Evolutionary conservation across 2,888 invertebrate species (phyloP).

Genomic region (Phaonia tiefii): DNA sequence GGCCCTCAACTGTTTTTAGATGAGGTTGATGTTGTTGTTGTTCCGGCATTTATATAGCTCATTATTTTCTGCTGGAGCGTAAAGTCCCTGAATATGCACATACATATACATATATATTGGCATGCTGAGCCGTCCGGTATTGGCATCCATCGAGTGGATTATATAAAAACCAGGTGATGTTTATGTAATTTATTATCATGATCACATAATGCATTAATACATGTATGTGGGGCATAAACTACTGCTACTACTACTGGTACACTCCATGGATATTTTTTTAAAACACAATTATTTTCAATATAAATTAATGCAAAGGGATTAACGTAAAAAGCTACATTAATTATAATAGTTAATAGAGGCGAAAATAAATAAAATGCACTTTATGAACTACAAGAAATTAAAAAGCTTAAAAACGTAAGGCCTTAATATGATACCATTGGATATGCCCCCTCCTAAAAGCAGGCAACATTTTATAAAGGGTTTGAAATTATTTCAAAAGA

Average conservation of each 20-base stretch:
- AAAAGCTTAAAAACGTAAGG: slow-evolving; percentile 36
- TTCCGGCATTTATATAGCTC: slow-evolving; percentile 37
- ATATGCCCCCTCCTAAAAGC: too few species aligned
- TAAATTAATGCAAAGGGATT: slow-evolving; percentile 66
- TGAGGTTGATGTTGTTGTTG: slow-evolving; percentile 32
- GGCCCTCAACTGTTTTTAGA: slow-evolving; percentile 1
- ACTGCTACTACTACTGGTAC: slow-evolving; percentile 40
- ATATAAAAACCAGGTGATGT: slow-evolving; percentile 63
- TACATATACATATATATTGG: too few species aligned
- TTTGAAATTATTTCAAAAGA: too few species aligned
- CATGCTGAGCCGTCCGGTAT: slow-evolving; percentile 41
- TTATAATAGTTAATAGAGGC: slow-evolving; percentile 29
- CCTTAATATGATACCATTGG: too few species aligned
- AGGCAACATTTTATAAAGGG: too few species aligned
- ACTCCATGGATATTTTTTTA: slow-evolving; percentile 46
- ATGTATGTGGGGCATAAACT: slow-evolving; percentile 11
- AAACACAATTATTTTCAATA: slow-evolving; percentile 64
- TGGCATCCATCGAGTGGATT: slow-evolving; percentile 57
- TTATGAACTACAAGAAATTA: slow-evolving; percentile 26
- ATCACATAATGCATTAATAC: slow-evolving; percentile 33
- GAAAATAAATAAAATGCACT: slow-evolving; percentile 27
- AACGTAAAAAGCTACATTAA: slow-evolving; percentile 57
- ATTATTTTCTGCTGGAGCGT: slow-evolving; percentile 49
- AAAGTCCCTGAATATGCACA: too few species aligned
- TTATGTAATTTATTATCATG: slow-evolving; percentile 60